These are phyloP conservation scores for Byasa hedistus DNA, from an alignment of 2,888 invertebrate genomes.

Conservation along the genomic window DNA sequence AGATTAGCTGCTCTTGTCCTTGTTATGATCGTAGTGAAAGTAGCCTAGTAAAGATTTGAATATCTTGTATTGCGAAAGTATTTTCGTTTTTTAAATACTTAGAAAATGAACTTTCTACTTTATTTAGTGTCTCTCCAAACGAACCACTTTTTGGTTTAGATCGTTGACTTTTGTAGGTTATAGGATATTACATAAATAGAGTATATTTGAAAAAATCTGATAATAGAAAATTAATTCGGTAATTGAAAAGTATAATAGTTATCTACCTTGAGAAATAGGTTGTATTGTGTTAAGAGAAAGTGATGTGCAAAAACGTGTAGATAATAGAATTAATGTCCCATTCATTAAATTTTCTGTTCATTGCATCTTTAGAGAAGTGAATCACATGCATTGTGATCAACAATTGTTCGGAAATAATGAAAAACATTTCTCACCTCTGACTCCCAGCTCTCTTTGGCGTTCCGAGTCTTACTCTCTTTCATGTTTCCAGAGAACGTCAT, in stretches of 20 bases:
- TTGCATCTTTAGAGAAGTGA: constrained; percentile 51
- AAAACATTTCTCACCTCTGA: constrained; percentile 63
- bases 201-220: background rate
- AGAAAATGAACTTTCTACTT: background rate
- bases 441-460: constrained; percentile 71
- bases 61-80: constrained; percentile 15
- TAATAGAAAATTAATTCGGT: background rate
- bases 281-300: constrained; percentile 50
- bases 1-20: constrained; percentile 19
- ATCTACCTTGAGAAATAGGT: constrained; percentile 1
- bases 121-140: background rate
- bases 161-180: background rate
- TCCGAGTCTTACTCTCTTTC: constrained; percentile 72
- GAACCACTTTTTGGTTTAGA: background rate
- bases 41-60: constrained; percentile 37
- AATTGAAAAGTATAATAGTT: background rate
- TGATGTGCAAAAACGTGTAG: constrained; percentile 47
- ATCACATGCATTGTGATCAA: constrained; percentile 49
- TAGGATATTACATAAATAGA: too few relatives aligned
- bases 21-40: constrained; percentile 43
- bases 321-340: constrained; percentile 50
- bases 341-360: constrained; percentile 52
- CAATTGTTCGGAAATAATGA: constrained; percentile 36
- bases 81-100: constrained; percentile 19
- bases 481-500: constrained; percentile 75